Base-by-base conservation (phyloP, 2,888 invertebrate genomes). In the Rotaria socialis region DNA sequence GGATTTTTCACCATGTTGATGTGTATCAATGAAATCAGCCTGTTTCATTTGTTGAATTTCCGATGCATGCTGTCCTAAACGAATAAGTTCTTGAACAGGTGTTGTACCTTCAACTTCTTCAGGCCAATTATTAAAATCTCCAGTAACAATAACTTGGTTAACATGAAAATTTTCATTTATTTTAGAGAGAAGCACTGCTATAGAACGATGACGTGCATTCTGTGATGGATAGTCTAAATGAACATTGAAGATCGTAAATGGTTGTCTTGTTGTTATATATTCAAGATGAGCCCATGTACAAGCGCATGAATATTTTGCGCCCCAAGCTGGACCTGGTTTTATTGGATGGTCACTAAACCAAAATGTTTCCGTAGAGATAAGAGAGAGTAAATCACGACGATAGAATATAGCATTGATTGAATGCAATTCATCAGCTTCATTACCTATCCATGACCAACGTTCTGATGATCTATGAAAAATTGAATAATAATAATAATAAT, bases 1-100 rank as follows among this genome's bases (percentile, higher is more conserved):
- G 6, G 58, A 10, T n/a, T 8, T 58, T 58, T 24, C n/a, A 58
- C 58, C n/a, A 58, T n/a, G 58, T 58, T 58, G 58, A n/a, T 58
- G n/a, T n/a, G 58, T 58, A n/a, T 58, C 58, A n/a, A 58, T n/a
- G 16, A 58, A 58, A n/a, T n/a, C 58, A n/a, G n/a, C 58, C n/a
- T 58, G 58, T 58, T 58, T 58, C 58, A 58, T 58, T 58, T 58
- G 58, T 58, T 58, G 58, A 58, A 58, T 58, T 58, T 58, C 58
- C 2, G 58, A 58, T 58, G 58, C 58, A 22, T 58, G 5, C 10
- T 58, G 58, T n/a, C 58, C 58, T 58, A 58, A n/a, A 8, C 2
- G 2, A 58, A 58, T 58, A 24, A 58, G n/a, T 58, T 58, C 7
- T n/a, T 58, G 24, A 22, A 58, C n/a, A 58, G 58, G 58, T n/a